Evolutionary conservation across 2,113 vertebrate genomes (phyloP).

Genomic region (Helogale parvula): DNA sequence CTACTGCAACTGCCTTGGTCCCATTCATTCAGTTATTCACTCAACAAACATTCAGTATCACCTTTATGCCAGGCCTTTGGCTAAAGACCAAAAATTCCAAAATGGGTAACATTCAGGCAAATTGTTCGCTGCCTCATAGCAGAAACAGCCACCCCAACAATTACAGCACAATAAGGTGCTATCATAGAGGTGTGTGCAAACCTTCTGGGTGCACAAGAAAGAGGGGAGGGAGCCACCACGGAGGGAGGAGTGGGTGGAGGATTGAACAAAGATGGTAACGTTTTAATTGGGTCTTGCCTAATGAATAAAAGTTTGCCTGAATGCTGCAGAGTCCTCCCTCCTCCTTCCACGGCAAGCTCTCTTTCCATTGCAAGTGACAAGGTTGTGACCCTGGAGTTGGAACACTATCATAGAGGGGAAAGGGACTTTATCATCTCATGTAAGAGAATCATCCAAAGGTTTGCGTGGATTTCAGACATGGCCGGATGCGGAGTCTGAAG

Average conservation of each 20-base stretch:
- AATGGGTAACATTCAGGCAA: background rate
- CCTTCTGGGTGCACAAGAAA: background rate
- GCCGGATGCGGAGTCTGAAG: background rate
- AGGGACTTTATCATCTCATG: background rate
- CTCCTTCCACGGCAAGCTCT: background rate
- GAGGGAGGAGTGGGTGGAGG: background rate
- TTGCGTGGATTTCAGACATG: background rate
- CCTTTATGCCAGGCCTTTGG: background rate
- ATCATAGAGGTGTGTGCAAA: background rate
- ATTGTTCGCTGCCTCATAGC: background rate
- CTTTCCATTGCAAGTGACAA: background rate
- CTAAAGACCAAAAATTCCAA: constrained; percentile 40
- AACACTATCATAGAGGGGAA: background rate
- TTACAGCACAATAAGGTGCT: background rate
- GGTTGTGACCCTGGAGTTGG: background rate
- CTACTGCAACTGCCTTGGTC: background rate
- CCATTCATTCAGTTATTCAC: background rate
- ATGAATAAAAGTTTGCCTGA: background rate
- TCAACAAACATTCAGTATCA: constrained; percentile 10
- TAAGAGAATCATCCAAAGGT: background rate
- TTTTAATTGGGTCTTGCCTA: background rate
- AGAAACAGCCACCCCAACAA: background rate
- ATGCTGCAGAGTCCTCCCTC: background rate
- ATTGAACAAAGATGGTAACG: background rate
- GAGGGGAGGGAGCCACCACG: background rate